These are phyloP conservation scores for Heliconius ismenius DNA, from an alignment of 2,888 invertebrate genomes.

Conservation along the genomic window DNA sequence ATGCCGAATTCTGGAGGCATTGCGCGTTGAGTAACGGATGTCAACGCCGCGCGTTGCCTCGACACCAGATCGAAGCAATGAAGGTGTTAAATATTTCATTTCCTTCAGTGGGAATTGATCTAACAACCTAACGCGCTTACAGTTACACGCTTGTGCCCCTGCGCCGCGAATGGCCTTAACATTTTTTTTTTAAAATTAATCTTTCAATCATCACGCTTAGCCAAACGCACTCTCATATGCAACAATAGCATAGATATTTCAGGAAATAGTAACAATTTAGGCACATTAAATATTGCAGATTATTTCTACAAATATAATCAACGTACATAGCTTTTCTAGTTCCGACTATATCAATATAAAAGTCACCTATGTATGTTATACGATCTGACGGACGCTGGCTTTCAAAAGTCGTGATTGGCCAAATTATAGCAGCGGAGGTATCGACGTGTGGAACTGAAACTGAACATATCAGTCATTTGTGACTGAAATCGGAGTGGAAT, in stretches of 20 bases:
- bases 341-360: constrained; percentile 7
- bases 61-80: too few relatives aligned
- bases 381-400: constrained; percentile 4
- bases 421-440: constrained; percentile 32
- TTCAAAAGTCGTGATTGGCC: constrained; percentile 26
- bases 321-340: background rate
- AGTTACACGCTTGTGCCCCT: too few relatives aligned
- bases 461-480: constrained; percentile 37
- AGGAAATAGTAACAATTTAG: background rate
- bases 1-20: too few relatives aligned
- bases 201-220: background rate
- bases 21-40: too few relatives aligned
- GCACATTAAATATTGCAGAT: background rate
- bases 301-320: background rate
- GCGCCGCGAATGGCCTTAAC: too few relatives aligned
- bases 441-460: constrained; percentile 35
- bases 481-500: constrained; percentile 59
- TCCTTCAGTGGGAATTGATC: too few relatives aligned
- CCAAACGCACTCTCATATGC: background rate
- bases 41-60: too few relatives aligned
- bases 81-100: too few relatives aligned
- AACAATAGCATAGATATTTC: background rate
- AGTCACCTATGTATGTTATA: constrained; percentile 4
- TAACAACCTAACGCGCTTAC: too few relatives aligned
- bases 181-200: background rate